Evolutionary conservation across 2,113 vertebrate species (phyloP).

Genomic region (Marmota monax): DNA sequence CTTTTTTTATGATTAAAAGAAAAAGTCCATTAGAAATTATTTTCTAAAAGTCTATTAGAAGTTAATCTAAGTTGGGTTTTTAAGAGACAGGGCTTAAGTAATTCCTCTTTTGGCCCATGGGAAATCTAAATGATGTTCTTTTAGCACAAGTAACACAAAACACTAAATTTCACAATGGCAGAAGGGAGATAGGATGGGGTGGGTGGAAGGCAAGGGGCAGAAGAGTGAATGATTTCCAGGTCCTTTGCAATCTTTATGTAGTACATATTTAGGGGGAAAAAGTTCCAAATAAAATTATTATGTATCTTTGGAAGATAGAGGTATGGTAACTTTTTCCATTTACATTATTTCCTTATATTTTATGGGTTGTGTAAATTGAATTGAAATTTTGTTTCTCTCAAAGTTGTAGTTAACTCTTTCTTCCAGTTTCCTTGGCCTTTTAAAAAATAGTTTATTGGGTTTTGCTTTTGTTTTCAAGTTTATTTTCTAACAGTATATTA

Average conservation of each 20-base stretch:
- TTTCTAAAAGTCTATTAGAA: not conserved
- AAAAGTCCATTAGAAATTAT: not conserved
- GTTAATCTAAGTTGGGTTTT: constrained; percentile 21
- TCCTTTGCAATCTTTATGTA: not conserved
- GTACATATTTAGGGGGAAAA: not conserved
- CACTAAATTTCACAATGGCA: not conserved
- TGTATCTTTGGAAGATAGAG: not conserved
- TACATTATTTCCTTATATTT: not conserved
- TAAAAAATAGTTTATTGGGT: not conserved
- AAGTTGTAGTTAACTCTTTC: constrained; percentile 9
- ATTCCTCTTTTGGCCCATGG: not conserved
- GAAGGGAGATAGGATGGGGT: not conserved
- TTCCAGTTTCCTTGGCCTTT: not conserved
- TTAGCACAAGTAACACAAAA: not conserved
- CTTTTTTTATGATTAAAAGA: not conserved
- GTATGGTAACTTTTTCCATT: not conserved
- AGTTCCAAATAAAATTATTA: not conserved
- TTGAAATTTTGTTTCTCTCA: not conserved
- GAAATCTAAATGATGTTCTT: constrained; percentile 24
- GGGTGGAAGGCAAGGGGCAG: not conserved
- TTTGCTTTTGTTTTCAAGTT: constrained; percentile 25
- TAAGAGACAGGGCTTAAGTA: not conserved
- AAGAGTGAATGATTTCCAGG: not conserved
- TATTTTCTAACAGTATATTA: not conserved
- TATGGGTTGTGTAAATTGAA: not conserved